Percentiles rank a stretch among this genome's conserved stretches.
phyloP scores from a whole-genome alignment of 2,113 vertebrate species.

The Narcine bancroftii region DNA sequence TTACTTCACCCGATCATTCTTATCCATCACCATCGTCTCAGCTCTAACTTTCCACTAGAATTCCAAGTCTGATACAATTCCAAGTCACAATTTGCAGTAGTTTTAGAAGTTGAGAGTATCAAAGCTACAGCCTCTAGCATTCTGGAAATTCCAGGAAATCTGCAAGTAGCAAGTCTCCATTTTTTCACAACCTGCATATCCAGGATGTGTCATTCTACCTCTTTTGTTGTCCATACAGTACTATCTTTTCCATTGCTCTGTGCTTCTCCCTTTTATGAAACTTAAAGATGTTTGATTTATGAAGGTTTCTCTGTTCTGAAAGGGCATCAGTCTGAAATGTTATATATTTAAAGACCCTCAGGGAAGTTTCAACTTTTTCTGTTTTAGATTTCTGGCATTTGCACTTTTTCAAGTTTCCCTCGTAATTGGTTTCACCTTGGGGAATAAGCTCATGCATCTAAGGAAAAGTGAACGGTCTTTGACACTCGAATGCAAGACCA shows the following conservation, averaged over 20 bases:
- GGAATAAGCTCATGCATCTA: neutral
- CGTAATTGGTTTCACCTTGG: neutral
- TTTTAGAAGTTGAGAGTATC: neutral
- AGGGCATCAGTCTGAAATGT: too few relatives aligned
- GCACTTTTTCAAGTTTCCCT: neutral
- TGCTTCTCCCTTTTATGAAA: too few relatives aligned
- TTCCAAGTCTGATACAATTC: neutral
- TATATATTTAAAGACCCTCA: too few relatives aligned
- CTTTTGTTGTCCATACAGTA: too few relatives aligned
- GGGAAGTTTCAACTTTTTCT: too few relatives aligned
- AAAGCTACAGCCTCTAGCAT: neutral
- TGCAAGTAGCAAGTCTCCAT: too few relatives aligned
- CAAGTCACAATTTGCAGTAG: neutral
- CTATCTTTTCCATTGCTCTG: too few relatives aligned
- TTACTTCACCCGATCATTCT: neutral
- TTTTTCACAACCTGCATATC: too few relatives aligned
- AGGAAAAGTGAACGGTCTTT: neutral
- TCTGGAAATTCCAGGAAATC: neutral
- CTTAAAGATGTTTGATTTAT: too few relatives aligned
- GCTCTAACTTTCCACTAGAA: neutral
- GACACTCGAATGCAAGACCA: neutral
- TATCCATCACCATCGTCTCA: neutral
- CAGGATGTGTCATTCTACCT: too few relatives aligned
- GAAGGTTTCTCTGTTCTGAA: too few relatives aligned
- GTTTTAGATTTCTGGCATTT: too few relatives aligned